Percentiles rank a stretch among this genome's conserved stretches.
phyloP scores from a whole-genome alignment of 2,888 invertebrate genomes.

The Cerceris rybyensis region DNA sequence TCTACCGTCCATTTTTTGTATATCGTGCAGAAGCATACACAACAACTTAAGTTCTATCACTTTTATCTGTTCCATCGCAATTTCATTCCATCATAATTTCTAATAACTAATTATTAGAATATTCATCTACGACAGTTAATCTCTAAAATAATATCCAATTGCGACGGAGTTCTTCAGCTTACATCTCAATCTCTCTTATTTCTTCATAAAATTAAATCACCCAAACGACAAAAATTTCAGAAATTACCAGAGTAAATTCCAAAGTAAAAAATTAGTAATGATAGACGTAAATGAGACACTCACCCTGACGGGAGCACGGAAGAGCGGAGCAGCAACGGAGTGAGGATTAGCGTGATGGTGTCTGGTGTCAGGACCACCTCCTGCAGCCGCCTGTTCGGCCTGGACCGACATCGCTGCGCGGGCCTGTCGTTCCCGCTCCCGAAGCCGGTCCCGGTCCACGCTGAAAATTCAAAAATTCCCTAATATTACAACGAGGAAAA shows the following conservation, averaged over 20 bases:
- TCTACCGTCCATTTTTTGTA: too few species aligned
- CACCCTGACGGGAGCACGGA: constrained; percentile 78
- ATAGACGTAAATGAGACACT: constrained; percentile 51
- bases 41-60: too few species aligned
- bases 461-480: constrained; percentile 71
- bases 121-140: too few species aligned
- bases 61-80: too few species aligned
- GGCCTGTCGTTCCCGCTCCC: constrained; percentile 90
- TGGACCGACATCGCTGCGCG: constrained; percentile 89
- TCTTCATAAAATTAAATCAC: not conserved
- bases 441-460: constrained; percentile 88
- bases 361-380: constrained; percentile 87
- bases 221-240: too few species aligned
- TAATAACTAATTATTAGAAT: too few species aligned
- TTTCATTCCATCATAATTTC: too few species aligned
- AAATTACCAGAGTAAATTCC: not conserved
- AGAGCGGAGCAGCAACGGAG: constrained; percentile 71
- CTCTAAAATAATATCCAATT: too few species aligned
- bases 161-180: too few species aligned
- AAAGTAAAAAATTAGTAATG: not conserved
- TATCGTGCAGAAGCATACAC: too few species aligned
- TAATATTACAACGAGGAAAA: not conserved
- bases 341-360: constrained; percentile 81
- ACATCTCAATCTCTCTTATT: not conserved
- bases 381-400: constrained; percentile 84